These are phyloP conservation scores for Andrena praecox DNA, from an alignment of 2,888 invertebrate species.

Conservation along the genomic window DNA sequence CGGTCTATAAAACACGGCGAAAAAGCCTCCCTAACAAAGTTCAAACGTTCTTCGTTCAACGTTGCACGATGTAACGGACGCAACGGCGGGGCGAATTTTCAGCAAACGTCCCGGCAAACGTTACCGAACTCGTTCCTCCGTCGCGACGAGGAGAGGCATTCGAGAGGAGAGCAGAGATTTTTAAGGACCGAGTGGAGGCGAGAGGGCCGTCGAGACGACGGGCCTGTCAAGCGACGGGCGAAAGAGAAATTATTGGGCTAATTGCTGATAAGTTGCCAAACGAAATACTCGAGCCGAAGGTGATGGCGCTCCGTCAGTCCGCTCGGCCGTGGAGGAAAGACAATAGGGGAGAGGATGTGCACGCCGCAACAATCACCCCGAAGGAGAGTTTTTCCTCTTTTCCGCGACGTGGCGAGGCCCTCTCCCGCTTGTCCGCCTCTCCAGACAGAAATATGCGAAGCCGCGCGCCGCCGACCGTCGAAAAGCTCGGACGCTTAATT, in stretches of 20 bases:
- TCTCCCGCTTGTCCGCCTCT: slow-evolving; percentile 72
- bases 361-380: slow-evolving; percentile 70
- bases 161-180: slow-evolving; percentile 57
- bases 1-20: not conserved
- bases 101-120: not conserved
- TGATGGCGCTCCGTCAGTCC: slow-evolving; percentile 51
- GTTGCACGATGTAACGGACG: not conserved
- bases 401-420: slow-evolving; percentile 68
- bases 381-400: slow-evolving; percentile 78
- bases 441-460: slow-evolving; percentile 83
- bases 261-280: slow-evolving; percentile 82
- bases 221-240: slow-evolving; percentile 75
- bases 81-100: not conserved
- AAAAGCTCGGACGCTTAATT: slow-evolving; percentile 84
- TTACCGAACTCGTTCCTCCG: not conserved
- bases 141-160: not conserved
- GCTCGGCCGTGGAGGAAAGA: slow-evolving; percentile 43
- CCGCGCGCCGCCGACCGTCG: slow-evolving; percentile 76
- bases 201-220: slow-evolving; percentile 69
- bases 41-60: slow-evolving; percentile 7
- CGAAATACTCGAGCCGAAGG: slow-evolving; percentile 75
- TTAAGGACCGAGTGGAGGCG: slow-evolving; percentile 49
- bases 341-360: slow-evolving; percentile 26
- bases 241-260: slow-evolving; percentile 83
- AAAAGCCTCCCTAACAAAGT: slow-evolving; percentile 9